These are phyloP conservation scores for Anisognathus igniventris DNA, from an alignment of 2,797 vertebrate species.

Conservation along the genomic window DNA sequence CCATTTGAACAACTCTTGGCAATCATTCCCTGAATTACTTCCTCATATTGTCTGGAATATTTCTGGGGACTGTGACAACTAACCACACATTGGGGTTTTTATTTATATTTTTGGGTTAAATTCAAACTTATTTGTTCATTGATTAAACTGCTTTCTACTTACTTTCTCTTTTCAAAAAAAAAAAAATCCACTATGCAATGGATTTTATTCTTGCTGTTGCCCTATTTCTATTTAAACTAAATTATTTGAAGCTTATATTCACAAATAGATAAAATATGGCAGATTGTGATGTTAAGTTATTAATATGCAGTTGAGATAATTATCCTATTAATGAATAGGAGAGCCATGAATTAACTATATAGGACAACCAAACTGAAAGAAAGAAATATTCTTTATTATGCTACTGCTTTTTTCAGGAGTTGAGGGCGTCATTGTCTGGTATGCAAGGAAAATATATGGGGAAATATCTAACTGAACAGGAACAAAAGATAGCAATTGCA, in stretches of 20 bases:
- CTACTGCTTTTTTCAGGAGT: not conserved
- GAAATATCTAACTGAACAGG: not conserved
- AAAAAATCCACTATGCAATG: not conserved
- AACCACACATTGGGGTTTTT: not conserved
- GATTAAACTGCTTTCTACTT: not conserved
- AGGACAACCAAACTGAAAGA: not conserved
- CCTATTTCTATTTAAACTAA: not conserved
- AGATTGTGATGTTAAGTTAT: not conserved
- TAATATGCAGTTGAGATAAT: not conserved
- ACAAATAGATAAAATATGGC: not conserved
- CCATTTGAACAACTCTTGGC: constrained; percentile 2
- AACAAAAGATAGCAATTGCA: not conserved
- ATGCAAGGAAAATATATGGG: not conserved
- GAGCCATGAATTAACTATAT: not conserved
- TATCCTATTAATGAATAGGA: not conserved
- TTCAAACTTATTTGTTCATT: not conserved
- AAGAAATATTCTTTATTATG: not conserved
- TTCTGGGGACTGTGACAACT: constrained; percentile 24
- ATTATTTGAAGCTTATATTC: not conserved
- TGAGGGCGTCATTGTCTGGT: not conserved
- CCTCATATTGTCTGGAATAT: constrained; percentile 22
- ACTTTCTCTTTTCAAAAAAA: not conserved
- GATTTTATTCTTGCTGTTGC: not conserved
- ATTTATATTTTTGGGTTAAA: not conserved
- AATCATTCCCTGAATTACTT: constrained; percentile 30